Evolutionary conservation across 2,797 vertebrate genomes (phyloP).

Genomic region (Urophycis tenuis): DNA sequence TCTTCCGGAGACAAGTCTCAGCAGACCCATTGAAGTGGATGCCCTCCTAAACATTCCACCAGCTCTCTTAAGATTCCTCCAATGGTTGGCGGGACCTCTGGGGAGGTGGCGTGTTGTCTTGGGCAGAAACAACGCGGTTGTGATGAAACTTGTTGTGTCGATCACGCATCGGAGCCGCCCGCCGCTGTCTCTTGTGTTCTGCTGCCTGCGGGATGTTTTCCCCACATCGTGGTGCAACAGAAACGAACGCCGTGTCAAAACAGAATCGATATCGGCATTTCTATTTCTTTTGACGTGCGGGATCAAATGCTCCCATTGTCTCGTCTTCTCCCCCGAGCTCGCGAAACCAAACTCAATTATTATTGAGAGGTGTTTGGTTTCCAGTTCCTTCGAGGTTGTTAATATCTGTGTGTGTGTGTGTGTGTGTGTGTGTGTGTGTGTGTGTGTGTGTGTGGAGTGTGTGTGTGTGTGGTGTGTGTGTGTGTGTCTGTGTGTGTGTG

Average conservation of each 20-base stretch:
- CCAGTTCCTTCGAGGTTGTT: neutral
- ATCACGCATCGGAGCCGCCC: neutral
- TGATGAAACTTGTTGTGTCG: neutral
- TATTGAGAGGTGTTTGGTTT: neutral
- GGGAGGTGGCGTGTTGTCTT: constrained; percentile 4
- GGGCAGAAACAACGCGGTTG: neutral
- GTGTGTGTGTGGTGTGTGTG: constrained; percentile 9
- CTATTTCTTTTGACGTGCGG: neutral
- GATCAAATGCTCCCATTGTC: neutral
- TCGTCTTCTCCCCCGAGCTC: neutral
- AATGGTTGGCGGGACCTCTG: constrained; percentile 8
- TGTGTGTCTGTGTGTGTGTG: constrained; percentile 32
- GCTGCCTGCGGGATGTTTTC: constrained; percentile 1
- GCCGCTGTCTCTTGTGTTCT: neutral
- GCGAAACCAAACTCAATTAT: neutral
- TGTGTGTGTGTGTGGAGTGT: too few relatives aligned
- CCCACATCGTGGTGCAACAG: neutral
- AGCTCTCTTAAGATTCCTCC: constrained; percentile 6
- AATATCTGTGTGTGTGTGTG: constrained; percentile 8
- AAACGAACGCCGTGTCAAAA: neutral
- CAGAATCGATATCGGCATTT: constrained; percentile 1
- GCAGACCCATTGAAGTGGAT: constrained; percentile 22
- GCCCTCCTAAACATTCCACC: constrained; percentile 24
- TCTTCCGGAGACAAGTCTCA: constrained; percentile 27
- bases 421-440: constrained; percentile 34